phyloP scores from a whole-genome alignment of 2,888 invertebrate species.

The Aspidiotus destructor region DNA sequence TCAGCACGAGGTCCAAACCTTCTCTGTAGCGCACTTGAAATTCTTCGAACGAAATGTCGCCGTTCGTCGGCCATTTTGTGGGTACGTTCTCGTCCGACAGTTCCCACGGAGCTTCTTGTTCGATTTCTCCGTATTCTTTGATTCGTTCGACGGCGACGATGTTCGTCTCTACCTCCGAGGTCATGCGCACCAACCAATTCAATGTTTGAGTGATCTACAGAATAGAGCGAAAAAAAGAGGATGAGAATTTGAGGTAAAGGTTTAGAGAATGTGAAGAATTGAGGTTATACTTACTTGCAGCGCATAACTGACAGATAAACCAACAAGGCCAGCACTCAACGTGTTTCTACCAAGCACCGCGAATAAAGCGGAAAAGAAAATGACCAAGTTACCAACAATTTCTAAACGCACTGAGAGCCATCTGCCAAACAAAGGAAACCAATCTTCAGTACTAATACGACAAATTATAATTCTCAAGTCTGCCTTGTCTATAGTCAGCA shows the following conservation, averaged over 20 bases:
- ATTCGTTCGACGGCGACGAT: slow-evolving; percentile 95
- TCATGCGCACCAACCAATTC: slow-evolving; percentile 94
- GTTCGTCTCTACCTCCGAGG: slow-evolving; percentile 92
- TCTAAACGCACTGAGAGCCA: slow-evolving; percentile 94
- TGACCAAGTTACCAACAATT: slow-evolving; percentile 91
- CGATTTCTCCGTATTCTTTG: slow-evolving; percentile 84
- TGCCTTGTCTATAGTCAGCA: neutral
- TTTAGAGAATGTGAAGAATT: too few relatives aligned
- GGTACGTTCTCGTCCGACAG: slow-evolving; percentile 39
- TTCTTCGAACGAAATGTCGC: slow-evolving; percentile 67
- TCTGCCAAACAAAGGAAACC: slow-evolving; percentile 44
- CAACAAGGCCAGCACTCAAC: slow-evolving; percentile 67
- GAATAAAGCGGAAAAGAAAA: slow-evolving; percentile 87
- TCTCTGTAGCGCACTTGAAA: slow-evolving; percentile 79
- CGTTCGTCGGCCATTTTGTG: slow-evolving; percentile 66
- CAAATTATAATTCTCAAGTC: neutral
- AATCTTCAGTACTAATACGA: neutral
- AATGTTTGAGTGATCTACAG: slow-evolving; percentile 83
- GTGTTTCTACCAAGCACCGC: slow-evolving; percentile 69
- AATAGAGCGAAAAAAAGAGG: neutral
- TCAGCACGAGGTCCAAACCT: slow-evolving; percentile 75
- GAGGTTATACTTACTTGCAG: slow-evolving; percentile 55
- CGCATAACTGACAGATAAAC: slow-evolving; percentile 79
- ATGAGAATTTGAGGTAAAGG: too few relatives aligned
- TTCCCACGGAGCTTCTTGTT: slow-evolving; percentile 46